Percentiles rank a stretch among this genome's conserved stretches.
Evolutionary conservation across 2,888 invertebrate genomes (phyloP).

Genomic region (Lepidochrysops patricia): DNA sequence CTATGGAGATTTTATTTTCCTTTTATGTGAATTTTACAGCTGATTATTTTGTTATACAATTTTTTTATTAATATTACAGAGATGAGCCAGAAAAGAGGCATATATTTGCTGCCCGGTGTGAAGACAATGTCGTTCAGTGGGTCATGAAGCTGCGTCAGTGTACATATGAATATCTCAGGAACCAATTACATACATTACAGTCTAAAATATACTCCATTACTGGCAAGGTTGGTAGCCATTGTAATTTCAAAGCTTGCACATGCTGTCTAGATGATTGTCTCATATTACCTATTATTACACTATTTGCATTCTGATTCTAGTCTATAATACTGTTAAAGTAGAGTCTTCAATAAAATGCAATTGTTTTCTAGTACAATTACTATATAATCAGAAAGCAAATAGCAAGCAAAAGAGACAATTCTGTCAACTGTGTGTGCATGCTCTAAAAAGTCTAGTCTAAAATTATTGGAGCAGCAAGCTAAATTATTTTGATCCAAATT

Average conservation of each 20-base stretch:
- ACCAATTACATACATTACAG: constrained; percentile 77
- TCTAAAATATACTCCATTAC: constrained; percentile 79
- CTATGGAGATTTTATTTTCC: no score
- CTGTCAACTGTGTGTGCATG: no score
- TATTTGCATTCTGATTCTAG: no score
- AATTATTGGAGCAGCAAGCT: not conserved
- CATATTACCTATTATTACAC: no score
- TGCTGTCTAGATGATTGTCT: no score
- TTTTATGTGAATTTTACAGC: not conserved
- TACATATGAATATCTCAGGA: constrained; percentile 82
- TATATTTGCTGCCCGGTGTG: constrained; percentile 80
- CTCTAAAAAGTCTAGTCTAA: not conserved
- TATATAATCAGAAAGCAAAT: no score
- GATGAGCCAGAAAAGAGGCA: constrained; percentile 80
- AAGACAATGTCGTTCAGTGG: constrained; percentile 82
- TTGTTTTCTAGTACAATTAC: no score
- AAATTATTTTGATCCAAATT: not conserved
- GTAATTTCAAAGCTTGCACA: no score
- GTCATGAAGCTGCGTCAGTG: constrained; percentile 78
- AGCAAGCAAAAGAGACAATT: no score
- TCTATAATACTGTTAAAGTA: no score
- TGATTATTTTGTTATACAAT: not conserved
- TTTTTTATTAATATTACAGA: constrained; percentile 31
- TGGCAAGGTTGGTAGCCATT: constrained; percentile 74
- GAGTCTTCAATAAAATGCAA: no score